A percentile compares a stretch with the other conserved stretches of the same genome.
These are phyloP conservation scores for Dicycla oo DNA, from an alignment of 2,888 invertebrate species.

Conservation along the genomic window DNA sequence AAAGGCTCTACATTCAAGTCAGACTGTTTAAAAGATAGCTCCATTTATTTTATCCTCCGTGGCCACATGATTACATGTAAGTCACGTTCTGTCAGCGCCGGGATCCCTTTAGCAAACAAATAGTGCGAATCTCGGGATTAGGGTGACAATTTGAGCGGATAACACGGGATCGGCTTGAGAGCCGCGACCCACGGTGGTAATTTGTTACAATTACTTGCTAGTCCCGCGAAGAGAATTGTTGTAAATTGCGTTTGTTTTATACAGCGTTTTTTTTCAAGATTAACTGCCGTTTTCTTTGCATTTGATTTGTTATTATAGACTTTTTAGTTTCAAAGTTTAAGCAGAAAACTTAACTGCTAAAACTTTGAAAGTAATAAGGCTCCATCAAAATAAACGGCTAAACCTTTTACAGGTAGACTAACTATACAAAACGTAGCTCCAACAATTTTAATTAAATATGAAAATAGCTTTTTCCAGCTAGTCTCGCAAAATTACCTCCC, in stretches of 20 bases:
- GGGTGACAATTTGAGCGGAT: constrained; percentile 84
- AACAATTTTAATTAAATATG: constrained; percentile 51
- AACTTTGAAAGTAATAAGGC: not conserved
- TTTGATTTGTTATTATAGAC: constrained; percentile 9
- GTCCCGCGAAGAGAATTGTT: constrained; percentile 68
- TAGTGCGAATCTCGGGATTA: constrained; percentile 77
- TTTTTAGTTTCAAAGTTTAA: not conserved
- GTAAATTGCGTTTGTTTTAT: constrained; percentile 59
- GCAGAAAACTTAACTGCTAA: too few relatives aligned
- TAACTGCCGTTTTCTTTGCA: constrained; percentile 18
- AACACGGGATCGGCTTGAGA: constrained; percentile 76
- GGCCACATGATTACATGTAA: constrained; percentile 67
- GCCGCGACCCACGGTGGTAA: constrained; percentile 73
- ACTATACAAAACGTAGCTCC: constrained; percentile 40
- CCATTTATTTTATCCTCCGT: constrained; percentile 40
- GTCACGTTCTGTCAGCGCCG: constrained; percentile 79
- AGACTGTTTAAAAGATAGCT: constrained; percentile 32
- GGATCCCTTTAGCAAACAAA: constrained; percentile 88
- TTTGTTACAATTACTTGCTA: constrained; percentile 84
- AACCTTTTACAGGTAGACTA: constrained; percentile 10
- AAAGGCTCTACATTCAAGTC: not conserved
- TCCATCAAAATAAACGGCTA: not conserved
- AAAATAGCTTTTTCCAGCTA: constrained; percentile 30
- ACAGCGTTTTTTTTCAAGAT: constrained; percentile 40
- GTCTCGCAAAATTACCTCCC: constrained; percentile 32